These are phyloP conservation scores for Phoeniculus purpureus DNA, from an alignment of 2,797 vertebrate genomes.

Conservation along the genomic window DNA sequence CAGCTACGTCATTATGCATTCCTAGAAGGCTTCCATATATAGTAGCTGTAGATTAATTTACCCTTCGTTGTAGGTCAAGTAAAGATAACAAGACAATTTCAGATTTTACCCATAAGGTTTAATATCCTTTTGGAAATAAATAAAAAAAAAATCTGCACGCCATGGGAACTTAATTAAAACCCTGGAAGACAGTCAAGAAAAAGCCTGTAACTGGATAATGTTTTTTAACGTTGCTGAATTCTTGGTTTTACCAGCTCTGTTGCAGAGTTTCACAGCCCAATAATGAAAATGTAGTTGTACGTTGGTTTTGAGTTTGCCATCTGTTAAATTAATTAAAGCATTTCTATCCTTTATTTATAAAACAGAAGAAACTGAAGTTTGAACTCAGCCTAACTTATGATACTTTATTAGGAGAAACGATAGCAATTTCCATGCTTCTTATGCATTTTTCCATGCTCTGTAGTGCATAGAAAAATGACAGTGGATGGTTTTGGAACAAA, in stretches of 20 bases:
- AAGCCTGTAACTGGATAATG: neutral
- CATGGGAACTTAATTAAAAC: conserved; percentile 30
- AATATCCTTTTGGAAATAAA: conserved; percentile 34
- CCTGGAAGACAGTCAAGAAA: conserved; percentile 10
- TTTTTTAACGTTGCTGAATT: conserved; percentile 2
- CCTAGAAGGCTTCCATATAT: neutral
- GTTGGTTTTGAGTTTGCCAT: conserved; percentile 32
- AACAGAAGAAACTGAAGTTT: neutral
- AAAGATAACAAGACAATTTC: neutral
- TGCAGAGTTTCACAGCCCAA: conserved; percentile 1
- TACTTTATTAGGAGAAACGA: neutral
- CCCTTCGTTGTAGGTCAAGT: neutral
- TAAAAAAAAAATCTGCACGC: neutral
- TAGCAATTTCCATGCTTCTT: neutral
- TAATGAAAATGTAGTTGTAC: conserved; percentile 25
- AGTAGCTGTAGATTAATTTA: neutral
- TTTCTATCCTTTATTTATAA: neutral
- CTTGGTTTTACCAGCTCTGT: neutral
- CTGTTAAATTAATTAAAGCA: conserved; percentile 36
- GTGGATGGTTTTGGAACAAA: neutral
- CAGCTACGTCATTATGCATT: rapidly evolving
- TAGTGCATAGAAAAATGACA: neutral
- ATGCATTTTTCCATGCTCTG: neutral
- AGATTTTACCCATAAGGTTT: neutral
- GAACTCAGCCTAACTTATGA: neutral